phyloP scores from a whole-genome alignment of 1,140 invertebrate genomes.

The Venustaconcha ellipsiformis region DNA sequence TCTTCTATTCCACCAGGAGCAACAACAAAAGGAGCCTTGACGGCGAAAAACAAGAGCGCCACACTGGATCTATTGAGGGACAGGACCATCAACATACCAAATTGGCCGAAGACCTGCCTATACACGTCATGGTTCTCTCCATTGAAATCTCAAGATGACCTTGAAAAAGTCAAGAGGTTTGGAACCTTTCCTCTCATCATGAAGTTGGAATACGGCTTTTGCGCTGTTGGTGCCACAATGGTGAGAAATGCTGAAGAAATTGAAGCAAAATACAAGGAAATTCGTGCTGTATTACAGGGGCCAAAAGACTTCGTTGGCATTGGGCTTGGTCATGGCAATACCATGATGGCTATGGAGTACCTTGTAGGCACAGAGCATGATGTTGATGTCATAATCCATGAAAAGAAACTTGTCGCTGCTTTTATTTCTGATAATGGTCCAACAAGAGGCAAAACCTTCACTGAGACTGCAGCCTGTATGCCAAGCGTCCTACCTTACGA shows the following conservation, averaged over 20 bases:
- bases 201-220: slow-evolving; percentile 49
- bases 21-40: slow-evolving; percentile 26
- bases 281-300: slow-evolving; percentile 17
- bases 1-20: neutral
- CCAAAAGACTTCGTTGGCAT: slow-evolving; percentile 41
- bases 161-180: neutral
- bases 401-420: slow-evolving; percentile 42
- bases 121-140: slow-evolving; percentile 25
- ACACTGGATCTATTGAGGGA: slow-evolving; percentile 32
- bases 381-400: slow-evolving; percentile 43
- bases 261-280: slow-evolving; percentile 10
- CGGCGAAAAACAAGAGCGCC: slow-evolving; percentile 43
- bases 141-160: slow-evolving; percentile 22
- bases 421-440: slow-evolving; percentile 53
- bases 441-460: slow-evolving; percentile 34
- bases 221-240: slow-evolving; percentile 44
- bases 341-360: slow-evolving; percentile 43
- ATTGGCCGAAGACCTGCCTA: slow-evolving; percentile 37
- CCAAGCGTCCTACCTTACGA: slow-evolving; percentile 39
- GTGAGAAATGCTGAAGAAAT: slow-evolving; percentile 35
- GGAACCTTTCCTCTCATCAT: slow-evolving; percentile 32
- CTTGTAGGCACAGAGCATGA: slow-evolving; percentile 46
- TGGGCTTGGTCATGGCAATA: slow-evolving; percentile 42
- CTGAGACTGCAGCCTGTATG: slow-evolving; percentile 38
- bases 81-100: slow-evolving; percentile 33